Evolutionary conservation across 2,888 invertebrate species (phyloP), one percentile per base, ranked within the genome.

Genomic region (Ariolimax columbianus): DNA sequence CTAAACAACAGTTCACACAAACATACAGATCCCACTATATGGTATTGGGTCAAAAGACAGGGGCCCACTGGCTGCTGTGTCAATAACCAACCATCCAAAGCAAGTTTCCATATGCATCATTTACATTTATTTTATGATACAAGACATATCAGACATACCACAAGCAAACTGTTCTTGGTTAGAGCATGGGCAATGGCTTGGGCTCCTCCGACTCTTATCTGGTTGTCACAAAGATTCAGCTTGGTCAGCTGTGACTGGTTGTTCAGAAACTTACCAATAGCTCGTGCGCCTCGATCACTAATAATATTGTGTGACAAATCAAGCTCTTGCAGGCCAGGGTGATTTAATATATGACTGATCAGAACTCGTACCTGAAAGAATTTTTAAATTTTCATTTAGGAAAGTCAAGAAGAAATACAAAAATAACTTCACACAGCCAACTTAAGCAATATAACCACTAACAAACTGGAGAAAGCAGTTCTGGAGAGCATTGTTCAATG

Each of bases 111-210:
- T n/a, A n/a, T n/a, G n/a, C n/a, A n/a, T n/a, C n/a, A n/a, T n/a
- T n/a, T n/a, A n/a, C n/a, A n/a, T n/a, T n/a, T n/a, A n/a, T n/a
- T n/a, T n/a, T n/a, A n/a, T n/a, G n/a, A n/a, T n/a, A n/a, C n/a
- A n/a, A n/a, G 2, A 55, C 2, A 63, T 63, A 33, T 17, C 43
- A 36, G 7, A 66, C 78, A 59, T 59, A 85, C 85, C 79, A 91
- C 89, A 38, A 94, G 90, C 23, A 92, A 92, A 6, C 90, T 91
- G 87, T 94, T 94, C 89, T 93, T 94, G 11, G 92, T 93, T 40
- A 94, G 90, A 7, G 93, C 94, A 89, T 94, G 94, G 33, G 94
- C 94, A 47, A 94, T 92, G 26, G 94, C 94, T 88, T 94, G 93
- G 17, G 93, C 94, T 3, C 94, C 94, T n/a, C 91, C 89, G 0